Evolutionary conservation across 2,888 invertebrate genomes (phyloP).

Genomic region (Ptychoptera contaminata): DNA sequence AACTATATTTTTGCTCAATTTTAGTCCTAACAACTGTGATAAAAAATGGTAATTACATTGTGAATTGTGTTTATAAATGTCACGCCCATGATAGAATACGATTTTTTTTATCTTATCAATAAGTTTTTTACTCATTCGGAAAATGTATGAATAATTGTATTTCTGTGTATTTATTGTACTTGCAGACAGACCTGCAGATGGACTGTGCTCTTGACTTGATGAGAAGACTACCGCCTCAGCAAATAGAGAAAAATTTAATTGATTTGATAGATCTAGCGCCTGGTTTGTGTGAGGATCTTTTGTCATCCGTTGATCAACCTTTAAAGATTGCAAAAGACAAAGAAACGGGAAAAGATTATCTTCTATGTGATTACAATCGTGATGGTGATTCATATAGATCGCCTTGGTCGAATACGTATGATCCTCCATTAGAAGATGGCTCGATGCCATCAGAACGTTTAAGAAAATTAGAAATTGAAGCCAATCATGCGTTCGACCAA

Average conservation of each 20-base stretch:
- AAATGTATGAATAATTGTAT: not conserved
- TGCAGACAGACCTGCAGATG: constrained; percentile 87
- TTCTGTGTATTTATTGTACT: constrained; percentile 11
- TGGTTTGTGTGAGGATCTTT: constrained; percentile 85
- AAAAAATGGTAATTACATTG: not conserved
- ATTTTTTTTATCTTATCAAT: not conserved
- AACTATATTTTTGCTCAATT: too few relatives aligned
- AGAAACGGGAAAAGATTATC: constrained; percentile 88
- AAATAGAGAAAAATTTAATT: constrained; percentile 95
- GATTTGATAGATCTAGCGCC: constrained; percentile 96
- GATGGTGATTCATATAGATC: constrained; percentile 98
- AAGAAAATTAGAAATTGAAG: constrained; percentile 90
- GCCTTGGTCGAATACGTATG: constrained; percentile 98
- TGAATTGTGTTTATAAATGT: not conserved
- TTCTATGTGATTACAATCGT: constrained; percentile 97
- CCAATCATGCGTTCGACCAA: constrained; percentile 96
- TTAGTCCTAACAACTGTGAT: not conserved
- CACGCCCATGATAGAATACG: not conserved
- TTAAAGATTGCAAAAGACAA: constrained; percentile 94
- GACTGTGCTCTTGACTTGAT: constrained; percentile 98
- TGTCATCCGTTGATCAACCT: constrained; percentile 96
- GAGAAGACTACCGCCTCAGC: constrained; percentile 96
- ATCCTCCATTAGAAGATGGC: constrained; percentile 95
- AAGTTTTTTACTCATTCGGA: too few relatives aligned
- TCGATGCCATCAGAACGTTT: constrained; percentile 95